phyloP scores from a whole-genome alignment of 2,797 vertebrate genomes.

The Alcedo quadribrachys region DNA sequence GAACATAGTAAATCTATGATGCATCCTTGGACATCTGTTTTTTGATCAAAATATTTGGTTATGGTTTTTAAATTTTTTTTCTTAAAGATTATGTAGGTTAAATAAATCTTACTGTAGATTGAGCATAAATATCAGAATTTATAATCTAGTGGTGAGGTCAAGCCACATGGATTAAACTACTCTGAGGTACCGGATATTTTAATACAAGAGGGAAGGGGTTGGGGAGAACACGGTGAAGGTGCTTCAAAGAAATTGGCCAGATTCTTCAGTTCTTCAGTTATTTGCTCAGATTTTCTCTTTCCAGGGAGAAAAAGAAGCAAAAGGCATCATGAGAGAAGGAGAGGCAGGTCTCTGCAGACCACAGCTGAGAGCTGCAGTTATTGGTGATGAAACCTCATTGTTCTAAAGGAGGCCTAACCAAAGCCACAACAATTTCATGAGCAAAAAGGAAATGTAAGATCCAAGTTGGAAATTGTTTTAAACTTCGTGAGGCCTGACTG shows the following conservation, averaged over 20 bases:
- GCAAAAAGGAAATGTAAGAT: background rate
- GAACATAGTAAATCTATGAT: background rate
- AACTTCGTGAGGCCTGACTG: background rate
- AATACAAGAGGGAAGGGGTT: background rate
- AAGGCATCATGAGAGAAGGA: background rate
- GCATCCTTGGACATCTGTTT: background rate
- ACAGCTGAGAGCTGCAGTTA: background rate
- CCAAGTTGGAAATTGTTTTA: background rate
- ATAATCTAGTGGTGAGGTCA: background rate
- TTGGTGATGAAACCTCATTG: background rate
- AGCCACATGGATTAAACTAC: background rate
- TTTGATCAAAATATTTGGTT: background rate
- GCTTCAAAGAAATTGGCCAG: background rate
- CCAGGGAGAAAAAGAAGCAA: background rate
- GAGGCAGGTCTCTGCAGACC: background rate
- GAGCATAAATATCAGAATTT: background rate
- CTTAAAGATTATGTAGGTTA: background rate
- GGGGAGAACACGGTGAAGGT: background rate
- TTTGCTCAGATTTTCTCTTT: background rate
- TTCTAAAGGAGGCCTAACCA: background rate
- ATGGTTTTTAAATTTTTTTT: background rate
- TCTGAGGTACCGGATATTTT: background rate
- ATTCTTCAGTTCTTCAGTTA: background rate
- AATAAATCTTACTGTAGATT: background rate
- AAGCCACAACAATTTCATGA: background rate